These are phyloP conservation scores for Agapornis roseicollis DNA, from an alignment of 2,113 vertebrate genomes.

Conservation along the genomic window DNA sequence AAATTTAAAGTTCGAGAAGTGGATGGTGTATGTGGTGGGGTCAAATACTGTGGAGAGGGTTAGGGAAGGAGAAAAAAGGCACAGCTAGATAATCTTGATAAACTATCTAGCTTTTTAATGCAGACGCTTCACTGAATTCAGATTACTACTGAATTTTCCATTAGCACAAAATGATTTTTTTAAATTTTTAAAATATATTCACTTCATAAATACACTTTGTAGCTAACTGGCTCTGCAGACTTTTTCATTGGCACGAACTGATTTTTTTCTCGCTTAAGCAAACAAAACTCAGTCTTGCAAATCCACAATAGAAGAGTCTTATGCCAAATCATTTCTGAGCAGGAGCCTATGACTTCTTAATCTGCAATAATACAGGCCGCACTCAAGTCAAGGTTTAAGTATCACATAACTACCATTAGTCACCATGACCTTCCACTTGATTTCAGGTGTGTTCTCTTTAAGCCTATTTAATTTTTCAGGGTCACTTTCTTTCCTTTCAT, in stretches of 20 bases:
- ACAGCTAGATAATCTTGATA: neutral
- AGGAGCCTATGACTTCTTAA: neutral
- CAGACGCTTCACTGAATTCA: neutral
- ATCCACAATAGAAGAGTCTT: neutral
- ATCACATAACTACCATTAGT: neutral
- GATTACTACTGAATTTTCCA: neutral
- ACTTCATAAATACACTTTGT: neutral
- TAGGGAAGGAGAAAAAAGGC: neutral
- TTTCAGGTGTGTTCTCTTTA: neutral
- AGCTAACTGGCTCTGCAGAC: neutral
- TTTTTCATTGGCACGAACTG: neutral
- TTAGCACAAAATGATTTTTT: neutral
- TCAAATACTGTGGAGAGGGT: neutral
- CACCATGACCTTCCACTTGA: neutral
- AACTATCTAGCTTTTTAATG: neutral
- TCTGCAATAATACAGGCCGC: neutral
- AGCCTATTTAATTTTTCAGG: neutral
- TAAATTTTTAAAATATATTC: neutral
- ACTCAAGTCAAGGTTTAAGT: neutral
- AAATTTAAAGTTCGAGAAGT: neutral
- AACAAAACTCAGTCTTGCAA: neutral
- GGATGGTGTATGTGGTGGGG: fast-evolving
- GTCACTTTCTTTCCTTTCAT: neutral
- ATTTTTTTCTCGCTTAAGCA: neutral
- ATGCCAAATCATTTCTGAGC: neutral